Base-by-base conservation (phyloP, 30 jellyfish, hydroid and myxozoan genomes). In the Nemopilema nomurai region DNA sequence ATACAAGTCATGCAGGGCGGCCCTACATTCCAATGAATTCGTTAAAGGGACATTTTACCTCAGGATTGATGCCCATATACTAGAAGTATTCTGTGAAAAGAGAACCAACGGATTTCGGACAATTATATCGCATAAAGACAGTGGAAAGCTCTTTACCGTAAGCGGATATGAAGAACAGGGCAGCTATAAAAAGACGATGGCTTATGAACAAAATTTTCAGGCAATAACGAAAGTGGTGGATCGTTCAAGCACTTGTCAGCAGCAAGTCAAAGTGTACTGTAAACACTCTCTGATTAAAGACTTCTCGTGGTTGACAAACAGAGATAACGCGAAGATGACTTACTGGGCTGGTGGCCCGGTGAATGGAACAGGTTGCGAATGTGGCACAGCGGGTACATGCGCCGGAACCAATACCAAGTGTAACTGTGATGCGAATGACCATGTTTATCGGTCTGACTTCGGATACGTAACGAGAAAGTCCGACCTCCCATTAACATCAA, bases 321-420 rank as follows among this genome's bases (percentile, higher is more conserved):
- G 90, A 50, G 29, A 17, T 8, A 21, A 69, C 63, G 16, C 49
- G 50, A 51, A 67, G 75, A 62, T 81, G 90, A 20, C 74, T 0
- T 81, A 66, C 75, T 69, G 81, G 82, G 90, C 81, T 21, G 90
- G 90, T 0, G 90, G 90, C 17, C 90, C 82, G 0, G n/a, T 53
- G 17, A 17, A 49, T 81, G 90, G 90, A 50, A 49, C 82, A 8
- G 90, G 90, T 25, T 81, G 90, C 75, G 83, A 74, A 28, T 81
- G 90, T 68, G 90, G 90, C 9, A 69, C 67, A 26, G 19, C 76
- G 13, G 25, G 25, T 0, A 81, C 76, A 4, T 81, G 90, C 49
- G 82, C 82, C 22, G 8, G 23, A 3, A 18, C 76, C 19, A 27
- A 51, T 13, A 25, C 41, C 4, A 16, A 65, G 50, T 81, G 90